Evolutionary conservation across 1,140 invertebrate genomes (phyloP).

Genomic region (Danaus melanippus): DNA sequence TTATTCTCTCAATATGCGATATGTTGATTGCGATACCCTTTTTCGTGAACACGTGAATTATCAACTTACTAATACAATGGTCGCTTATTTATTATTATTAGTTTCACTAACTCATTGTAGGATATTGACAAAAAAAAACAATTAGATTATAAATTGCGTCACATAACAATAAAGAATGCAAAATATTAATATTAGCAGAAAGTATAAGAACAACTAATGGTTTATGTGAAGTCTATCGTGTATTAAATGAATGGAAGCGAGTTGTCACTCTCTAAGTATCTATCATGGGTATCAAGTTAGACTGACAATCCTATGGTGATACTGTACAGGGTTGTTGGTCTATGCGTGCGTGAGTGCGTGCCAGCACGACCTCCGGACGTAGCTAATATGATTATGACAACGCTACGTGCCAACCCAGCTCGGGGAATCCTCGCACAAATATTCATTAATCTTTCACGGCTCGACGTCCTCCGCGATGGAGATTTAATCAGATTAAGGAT

Average conservation of each 20-base stretch:
- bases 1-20: conserved; percentile 59
- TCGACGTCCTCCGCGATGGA: conserved; percentile 68
- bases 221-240: conserved; percentile 21
- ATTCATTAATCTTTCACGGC: conserved; percentile 72
- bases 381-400: conserved; percentile 70
- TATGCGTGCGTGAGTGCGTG: conserved; percentile 47
- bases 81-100: neutral
- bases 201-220: neutral
- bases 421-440: conserved; percentile 67
- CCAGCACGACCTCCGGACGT: conserved; percentile 49
- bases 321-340: too few relatives aligned
- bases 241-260: conserved; percentile 29
- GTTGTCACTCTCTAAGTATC: conserved; percentile 25
- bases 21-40: conserved; percentile 40
- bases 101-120: neutral
- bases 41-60: neutral
- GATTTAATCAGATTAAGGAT: conserved; percentile 73
- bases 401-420: conserved; percentile 62
- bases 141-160: too few relatives aligned
- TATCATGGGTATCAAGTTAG: too few relatives aligned
- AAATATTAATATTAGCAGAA: too few relatives aligned
- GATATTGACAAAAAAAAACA: conserved; percentile 3
- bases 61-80: neutral
- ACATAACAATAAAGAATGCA: too few relatives aligned
- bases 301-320: conserved; percentile 4